Conservation (phyloP, 2,797 vertebrate species). For the Coregonus suidteri region DNA sequence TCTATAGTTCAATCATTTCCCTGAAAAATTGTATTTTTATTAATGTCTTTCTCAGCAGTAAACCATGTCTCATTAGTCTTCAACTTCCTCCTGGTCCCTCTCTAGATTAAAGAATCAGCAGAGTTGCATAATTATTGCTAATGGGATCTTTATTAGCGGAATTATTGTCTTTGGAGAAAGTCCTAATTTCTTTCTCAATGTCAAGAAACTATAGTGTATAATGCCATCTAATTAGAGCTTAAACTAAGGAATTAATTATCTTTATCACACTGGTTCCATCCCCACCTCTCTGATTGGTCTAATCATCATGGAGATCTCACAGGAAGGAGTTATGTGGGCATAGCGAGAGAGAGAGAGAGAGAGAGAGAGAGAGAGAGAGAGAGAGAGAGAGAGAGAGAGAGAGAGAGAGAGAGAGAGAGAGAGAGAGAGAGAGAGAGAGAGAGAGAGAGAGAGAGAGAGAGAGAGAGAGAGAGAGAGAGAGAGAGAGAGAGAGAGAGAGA, state of each 20-base stretch:
- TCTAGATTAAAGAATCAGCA: conserved; percentile 74
- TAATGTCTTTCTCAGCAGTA: conserved; percentile 73
- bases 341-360: not conserved
- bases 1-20: conserved; percentile 60
- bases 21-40: conserved; percentile 61
- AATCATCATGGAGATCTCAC: too few relatives aligned
- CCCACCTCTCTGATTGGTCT: too few relatives aligned
- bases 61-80: conserved; percentile 53
- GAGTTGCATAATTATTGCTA: conserved; percentile 69
- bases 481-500: too few relatives aligned
- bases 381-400: not conserved
- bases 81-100: conserved; percentile 54
- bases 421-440: not conserved
- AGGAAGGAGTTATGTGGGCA: not conserved
- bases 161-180: conserved; percentile 52
- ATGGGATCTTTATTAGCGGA: conserved; percentile 73
- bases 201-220: conserved; percentile 55
- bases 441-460: not conserved
- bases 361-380: not conserved
- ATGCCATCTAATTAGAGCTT: conserved; percentile 51
- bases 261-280: too few relatives aligned
- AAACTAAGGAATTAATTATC: too few relatives aligned
- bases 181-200: not conserved
- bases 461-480: not conserved
- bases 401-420: not conserved